Conservation (phyloP, 2,888 invertebrate species). For the Amphipyra berbera region DNA sequence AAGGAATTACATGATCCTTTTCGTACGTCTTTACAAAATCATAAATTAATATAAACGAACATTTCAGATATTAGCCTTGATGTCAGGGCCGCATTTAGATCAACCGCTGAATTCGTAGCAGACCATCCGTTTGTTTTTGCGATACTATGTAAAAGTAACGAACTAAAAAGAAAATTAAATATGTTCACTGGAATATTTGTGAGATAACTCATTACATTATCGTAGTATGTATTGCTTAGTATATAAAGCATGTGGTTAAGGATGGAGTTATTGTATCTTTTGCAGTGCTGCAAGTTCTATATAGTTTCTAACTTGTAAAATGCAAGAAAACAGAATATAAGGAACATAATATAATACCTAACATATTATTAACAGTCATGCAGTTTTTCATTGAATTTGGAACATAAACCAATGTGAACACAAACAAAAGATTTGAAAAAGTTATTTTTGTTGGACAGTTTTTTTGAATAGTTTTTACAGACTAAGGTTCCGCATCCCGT, state of each 20-base stretch:
- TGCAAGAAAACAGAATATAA: no score
- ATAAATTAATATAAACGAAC: constrained; percentile 40
- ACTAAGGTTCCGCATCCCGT: no score
- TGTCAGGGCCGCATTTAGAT: constrained; percentile 59
- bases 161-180: constrained; percentile 52
- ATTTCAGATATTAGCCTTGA: constrained; percentile 63
- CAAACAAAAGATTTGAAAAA: no score
- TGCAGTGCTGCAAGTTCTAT: constrained; percentile 37
- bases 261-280: constrained; percentile 10
- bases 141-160: constrained; percentile 59
- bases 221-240: constrained; percentile 58
- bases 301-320: background rate
- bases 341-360: no score
- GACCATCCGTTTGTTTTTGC: constrained; percentile 65
- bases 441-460: no score
- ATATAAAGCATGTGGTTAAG: constrained; percentile 51
- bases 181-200: constrained; percentile 62
- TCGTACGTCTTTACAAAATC: background rate
- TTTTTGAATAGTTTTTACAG: no score
- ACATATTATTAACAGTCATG: no score
- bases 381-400: no score
- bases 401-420: no score
- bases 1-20: no score
- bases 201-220: constrained; percentile 51
- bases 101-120: constrained; percentile 56